Conservation (phyloP, 2,113 vertebrate genomes). For the Rutilus rutilus region DNA sequence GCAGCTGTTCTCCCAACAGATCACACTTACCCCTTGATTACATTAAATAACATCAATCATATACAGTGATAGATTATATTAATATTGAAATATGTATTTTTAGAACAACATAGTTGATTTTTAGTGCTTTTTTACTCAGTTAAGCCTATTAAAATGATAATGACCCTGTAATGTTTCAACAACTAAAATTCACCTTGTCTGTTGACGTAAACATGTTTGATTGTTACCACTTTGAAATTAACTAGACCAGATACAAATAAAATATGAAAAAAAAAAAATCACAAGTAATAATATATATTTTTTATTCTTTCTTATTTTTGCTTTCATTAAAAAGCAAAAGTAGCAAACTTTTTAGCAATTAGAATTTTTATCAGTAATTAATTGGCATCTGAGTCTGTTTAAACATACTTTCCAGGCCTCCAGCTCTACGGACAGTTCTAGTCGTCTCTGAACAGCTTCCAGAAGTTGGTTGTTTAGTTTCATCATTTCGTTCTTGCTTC, state of each 20-base stretch:
- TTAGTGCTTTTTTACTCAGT: not conserved
- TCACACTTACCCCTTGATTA: not conserved
- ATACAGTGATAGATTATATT: not conserved
- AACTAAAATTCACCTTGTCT: not conserved
- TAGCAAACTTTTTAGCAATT: not conserved
- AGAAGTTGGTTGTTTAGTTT: constrained; percentile 83
- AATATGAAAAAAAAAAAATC: not conserved
- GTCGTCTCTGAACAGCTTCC: constrained; percentile 82
- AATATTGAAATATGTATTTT: not conserved
- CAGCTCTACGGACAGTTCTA: constrained; percentile 83
- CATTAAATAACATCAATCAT: not conserved
- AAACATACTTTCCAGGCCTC: constrained; percentile 86
- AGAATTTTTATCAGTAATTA: not conserved
- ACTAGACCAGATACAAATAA: not conserved
- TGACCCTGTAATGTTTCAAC: not conserved
- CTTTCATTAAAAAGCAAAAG: not conserved
- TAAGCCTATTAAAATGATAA: not conserved
- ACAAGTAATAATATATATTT: not conserved
- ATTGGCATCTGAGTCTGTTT: not conserved
- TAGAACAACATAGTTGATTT: not conserved
- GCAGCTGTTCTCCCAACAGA: not conserved
- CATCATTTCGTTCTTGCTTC: constrained; percentile 79
- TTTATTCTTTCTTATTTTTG: not conserved
- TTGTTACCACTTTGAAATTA: not conserved
- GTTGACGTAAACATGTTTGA: not conserved